phyloP scores from a whole-genome alignment of 2,888 invertebrate species.

The Troides helena region DNA sequence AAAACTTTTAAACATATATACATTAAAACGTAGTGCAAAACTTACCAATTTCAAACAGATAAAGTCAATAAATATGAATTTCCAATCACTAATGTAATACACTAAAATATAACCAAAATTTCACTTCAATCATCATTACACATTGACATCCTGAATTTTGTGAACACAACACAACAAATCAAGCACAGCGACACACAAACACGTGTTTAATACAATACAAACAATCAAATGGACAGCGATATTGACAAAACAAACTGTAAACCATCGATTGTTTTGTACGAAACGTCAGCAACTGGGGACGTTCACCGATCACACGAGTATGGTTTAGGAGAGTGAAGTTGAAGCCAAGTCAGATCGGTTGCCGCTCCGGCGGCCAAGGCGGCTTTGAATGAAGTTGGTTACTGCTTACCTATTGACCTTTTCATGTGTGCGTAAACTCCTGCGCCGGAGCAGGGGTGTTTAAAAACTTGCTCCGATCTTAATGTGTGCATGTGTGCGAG shows the following conservation, averaged over 20 bases:
- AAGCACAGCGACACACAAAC: slow-evolving; percentile 28
- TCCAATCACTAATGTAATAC: slow-evolving; percentile 37
- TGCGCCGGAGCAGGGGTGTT: slow-evolving; percentile 48
- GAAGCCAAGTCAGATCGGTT: slow-evolving; percentile 39
- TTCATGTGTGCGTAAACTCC: slow-evolving; percentile 43
- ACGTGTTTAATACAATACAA: slow-evolving; percentile 30
- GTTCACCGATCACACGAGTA: slow-evolving; percentile 57
- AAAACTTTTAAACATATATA: not conserved
- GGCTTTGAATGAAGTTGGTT: slow-evolving; percentile 69
- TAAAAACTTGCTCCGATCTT: slow-evolving; percentile 45
- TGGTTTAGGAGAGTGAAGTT: slow-evolving; percentile 63
- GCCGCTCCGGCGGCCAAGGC: slow-evolving; percentile 45
- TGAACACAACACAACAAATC: slow-evolving; percentile 44
- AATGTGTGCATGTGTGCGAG: slow-evolving; percentile 34
- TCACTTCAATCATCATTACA: slow-evolving; percentile 18
- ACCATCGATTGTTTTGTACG: slow-evolving; percentile 55
- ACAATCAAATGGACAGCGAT: slow-evolving; percentile 41
- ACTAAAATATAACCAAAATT: slow-evolving; percentile 34
- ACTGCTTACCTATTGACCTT: slow-evolving; percentile 48
- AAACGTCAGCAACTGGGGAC: slow-evolving; percentile 62
- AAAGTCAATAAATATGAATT: not conserved
- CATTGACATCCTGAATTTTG: slow-evolving; percentile 36
- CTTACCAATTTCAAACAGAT: slow-evolving; percentile 12
- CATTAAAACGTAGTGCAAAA: not conserved
- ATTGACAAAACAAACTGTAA: slow-evolving; percentile 71